These are phyloP conservation scores for Acanthaster planci DNA, from an alignment of 35 echinoderm and acorn worm species.

Conservation along the genomic window DNA sequence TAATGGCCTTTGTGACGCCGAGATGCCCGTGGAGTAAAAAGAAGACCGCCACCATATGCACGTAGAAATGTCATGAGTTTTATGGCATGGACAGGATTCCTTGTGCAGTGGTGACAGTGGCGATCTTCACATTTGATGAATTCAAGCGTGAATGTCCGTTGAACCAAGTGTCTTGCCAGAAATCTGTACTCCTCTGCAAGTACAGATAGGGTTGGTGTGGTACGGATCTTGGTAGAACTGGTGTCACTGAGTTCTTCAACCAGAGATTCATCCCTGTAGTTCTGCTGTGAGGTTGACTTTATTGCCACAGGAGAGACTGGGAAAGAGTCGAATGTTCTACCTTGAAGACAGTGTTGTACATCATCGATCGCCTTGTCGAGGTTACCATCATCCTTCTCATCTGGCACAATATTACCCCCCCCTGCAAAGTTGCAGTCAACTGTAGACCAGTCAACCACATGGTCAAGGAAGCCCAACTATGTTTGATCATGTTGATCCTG, in stretches of 20 bases:
- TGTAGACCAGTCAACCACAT: constrained; percentile 6
- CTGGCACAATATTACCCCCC: not conserved
- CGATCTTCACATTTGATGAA: not conserved
- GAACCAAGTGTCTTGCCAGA: not conserved
- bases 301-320: too few relatives aligned
- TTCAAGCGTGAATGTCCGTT: not conserved
- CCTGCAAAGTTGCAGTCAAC: not conserved
- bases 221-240: not conserved
- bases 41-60: too few relatives aligned
- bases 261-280: not conserved
- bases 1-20: too few relatives aligned
- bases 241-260: constrained; percentile 2
- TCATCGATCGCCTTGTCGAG: not conserved
- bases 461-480: constrained; percentile 8
- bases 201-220: not conserved
- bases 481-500: constrained; percentile 28
- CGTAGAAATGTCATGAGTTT: not conserved
- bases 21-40: too few relatives aligned
- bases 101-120: not conserved
- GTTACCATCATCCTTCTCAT: not conserved
- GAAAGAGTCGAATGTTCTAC: not conserved
- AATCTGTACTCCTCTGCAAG: not conserved
- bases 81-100: not conserved
- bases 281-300: too few relatives aligned
- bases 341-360: not conserved